phyloP scores from a whole-genome alignment of 2,888 invertebrate species.

The Oscheius sp. region DNA sequence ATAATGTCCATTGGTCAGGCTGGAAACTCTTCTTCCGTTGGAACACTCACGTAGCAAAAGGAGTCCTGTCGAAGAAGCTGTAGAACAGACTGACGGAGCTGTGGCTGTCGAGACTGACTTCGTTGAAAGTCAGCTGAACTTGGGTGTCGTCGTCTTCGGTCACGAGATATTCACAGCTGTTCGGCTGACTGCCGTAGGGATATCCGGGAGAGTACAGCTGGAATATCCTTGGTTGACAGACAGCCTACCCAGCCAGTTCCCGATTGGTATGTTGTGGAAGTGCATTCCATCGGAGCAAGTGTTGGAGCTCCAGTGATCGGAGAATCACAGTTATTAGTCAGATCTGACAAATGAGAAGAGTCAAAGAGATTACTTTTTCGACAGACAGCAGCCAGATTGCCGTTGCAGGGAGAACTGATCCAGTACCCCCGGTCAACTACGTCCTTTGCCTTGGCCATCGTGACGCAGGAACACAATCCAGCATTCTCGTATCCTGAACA shows the following conservation, averaged over 20 bases:
- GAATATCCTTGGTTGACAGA: neutral
- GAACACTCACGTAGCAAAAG: neutral
- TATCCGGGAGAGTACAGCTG: neutral
- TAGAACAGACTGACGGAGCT: neutral
- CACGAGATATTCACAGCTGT: neutral
- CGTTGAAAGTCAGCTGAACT: neutral
- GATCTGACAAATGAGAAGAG: too few relatives aligned
- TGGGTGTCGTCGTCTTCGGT: neutral
- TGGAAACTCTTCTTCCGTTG: too few relatives aligned
- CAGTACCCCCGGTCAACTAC: neutral
- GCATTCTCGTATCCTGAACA: neutral
- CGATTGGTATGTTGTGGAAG: neutral
- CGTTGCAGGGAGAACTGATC: neutral
- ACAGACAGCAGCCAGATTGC: neutral
- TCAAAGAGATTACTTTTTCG: too few relatives aligned
- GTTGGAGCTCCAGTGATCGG: neutral
- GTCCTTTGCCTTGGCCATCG: neutral
- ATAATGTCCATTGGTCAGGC: too few relatives aligned
- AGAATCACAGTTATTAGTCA: neutral
- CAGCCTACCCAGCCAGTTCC: neutral
- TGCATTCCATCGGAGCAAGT: neutral
- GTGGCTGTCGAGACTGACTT: neutral
- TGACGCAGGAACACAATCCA: neutral
- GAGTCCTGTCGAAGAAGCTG: neutral
- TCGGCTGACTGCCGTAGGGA: slow-evolving; percentile 1